Evolutionary conservation across 2,888 invertebrate species (phyloP), one percentile per base, ranked within the genome.

Genomic region (Drosophila picticornis): DNA sequence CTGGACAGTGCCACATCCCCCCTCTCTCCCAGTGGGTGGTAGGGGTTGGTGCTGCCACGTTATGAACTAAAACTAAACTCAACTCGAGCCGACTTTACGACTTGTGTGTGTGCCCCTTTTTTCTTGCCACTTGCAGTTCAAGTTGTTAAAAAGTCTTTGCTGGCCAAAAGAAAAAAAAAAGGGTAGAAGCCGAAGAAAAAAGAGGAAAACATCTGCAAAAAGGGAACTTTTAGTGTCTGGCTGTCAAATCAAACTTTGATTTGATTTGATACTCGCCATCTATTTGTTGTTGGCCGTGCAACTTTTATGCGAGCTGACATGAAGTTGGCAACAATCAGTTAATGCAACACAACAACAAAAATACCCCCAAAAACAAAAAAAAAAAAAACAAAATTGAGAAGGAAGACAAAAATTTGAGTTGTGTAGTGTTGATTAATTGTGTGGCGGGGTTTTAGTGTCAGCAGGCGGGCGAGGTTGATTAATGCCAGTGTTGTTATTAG

Each of bases 241-340:
- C 85, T 88, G 85, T 85, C 85, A 86, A 84, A 88, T 88, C 82
- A 78, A 85, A 85, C 84, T 85, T 85, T 85, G 85, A 88, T 88
- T 88, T 88, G 85, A 85, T 84, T 84, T 84, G 82, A 88, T 85
- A 76, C 77, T 76, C 70, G 53, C 56, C 40, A 7, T 29, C n/a
- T 25, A 27, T 50, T 29, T 50, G 40, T 43, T 57, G 40, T 40
- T 55, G 36, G 50, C 40, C 58, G 58, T 71, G 71, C 71, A 85
- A 85, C 87, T 85, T 85, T 85, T 85, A 85, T 85, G 88, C 78
- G 84, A 85, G 72, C 81, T 88, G 85, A 88, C 85, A 78, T 77
- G 57, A 77, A 85, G 77, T 84, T 68, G 52, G 60, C 70, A 74
- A 84, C 89, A 85, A 85, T 85, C 85, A 85, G 85, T 85, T 85